phyloP scores from a whole-genome alignment of 1,140 invertebrate species.

The Drosophila parabipectinata region DNA sequence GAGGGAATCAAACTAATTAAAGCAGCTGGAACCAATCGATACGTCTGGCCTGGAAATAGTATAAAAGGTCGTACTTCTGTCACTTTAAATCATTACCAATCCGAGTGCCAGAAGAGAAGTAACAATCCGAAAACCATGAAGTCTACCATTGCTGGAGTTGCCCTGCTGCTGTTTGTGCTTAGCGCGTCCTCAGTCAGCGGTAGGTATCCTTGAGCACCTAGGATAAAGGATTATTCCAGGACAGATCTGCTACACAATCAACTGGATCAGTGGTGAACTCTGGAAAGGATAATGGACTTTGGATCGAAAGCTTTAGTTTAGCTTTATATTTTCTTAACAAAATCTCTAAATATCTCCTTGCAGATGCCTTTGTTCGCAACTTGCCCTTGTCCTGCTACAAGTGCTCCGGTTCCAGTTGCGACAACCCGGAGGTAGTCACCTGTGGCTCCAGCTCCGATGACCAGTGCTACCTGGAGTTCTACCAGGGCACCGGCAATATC shows the following conservation, averaged over 20 bases:
- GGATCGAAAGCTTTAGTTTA: no score
- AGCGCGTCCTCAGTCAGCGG: not conserved
- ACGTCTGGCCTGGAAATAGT: not conserved
- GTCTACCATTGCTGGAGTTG: not conserved
- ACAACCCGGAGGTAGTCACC: not conserved
- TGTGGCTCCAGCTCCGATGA: constrained; percentile 53
- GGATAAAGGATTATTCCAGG: not conserved
- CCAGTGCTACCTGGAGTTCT: constrained; percentile 57
- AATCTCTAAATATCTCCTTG: not conserved
- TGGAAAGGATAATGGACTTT: no score
- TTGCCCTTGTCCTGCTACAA: constrained; percentile 48
- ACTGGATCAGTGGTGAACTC: no score
- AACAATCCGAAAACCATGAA: not conserved
- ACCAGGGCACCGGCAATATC: constrained; percentile 23
- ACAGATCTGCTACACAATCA: not conserved
- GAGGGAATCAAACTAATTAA: not conserved
- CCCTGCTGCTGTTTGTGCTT: not conserved
- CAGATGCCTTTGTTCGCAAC: not conserved
- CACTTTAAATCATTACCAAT: not conserved
- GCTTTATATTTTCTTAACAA: no score
- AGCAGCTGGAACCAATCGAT: not conserved
- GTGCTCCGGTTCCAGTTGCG: constrained; percentile 25
- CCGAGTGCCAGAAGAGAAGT: not conserved
- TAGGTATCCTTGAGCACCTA: not conserved
- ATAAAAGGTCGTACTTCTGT: not conserved